Conservation (phyloP, 2,888 invertebrate genomes). For the Pseudococcus jackbeardsleyi region DNA sequence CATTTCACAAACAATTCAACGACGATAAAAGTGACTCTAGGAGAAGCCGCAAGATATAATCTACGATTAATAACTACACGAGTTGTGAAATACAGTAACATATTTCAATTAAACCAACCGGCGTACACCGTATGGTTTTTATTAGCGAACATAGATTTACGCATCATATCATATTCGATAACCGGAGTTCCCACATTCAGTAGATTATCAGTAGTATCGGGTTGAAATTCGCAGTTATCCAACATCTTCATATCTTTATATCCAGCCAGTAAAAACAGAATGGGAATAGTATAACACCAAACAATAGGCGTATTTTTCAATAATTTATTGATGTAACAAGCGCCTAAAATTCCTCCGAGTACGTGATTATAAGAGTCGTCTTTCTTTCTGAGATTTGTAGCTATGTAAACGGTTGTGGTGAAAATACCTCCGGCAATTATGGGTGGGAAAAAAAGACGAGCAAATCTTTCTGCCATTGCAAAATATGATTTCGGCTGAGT, state of each 20-base stretch:
- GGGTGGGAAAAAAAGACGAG: neutral
- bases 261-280: neutral
- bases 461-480: neutral
- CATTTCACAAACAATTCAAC: neutral
- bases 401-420: neutral
- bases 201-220: neutral
- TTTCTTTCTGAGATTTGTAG: conserved; percentile 32
- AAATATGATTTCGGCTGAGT: conserved; percentile 14
- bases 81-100: neutral
- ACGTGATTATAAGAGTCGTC: conserved; percentile 41
- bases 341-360: neutral
- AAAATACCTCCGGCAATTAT: neutral
- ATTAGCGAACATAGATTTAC: neutral
- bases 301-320: neutral
- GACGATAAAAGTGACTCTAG: neutral
- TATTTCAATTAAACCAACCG: neutral
- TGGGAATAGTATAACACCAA: neutral
- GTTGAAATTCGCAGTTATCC: neutral
- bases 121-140: neutral
- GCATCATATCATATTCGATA: neutral
- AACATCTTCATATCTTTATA: neutral
- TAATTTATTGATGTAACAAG: neutral
- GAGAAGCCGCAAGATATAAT: neutral
- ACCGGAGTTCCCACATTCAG: neutral
- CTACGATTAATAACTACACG: neutral